Percentiles rank a stretch among this genome's conserved stretches.
These are phyloP conservation scores for Accipiter cooperii DNA, from an alignment of 2,113 vertebrate genomes.

Conservation along the genomic window DNA sequence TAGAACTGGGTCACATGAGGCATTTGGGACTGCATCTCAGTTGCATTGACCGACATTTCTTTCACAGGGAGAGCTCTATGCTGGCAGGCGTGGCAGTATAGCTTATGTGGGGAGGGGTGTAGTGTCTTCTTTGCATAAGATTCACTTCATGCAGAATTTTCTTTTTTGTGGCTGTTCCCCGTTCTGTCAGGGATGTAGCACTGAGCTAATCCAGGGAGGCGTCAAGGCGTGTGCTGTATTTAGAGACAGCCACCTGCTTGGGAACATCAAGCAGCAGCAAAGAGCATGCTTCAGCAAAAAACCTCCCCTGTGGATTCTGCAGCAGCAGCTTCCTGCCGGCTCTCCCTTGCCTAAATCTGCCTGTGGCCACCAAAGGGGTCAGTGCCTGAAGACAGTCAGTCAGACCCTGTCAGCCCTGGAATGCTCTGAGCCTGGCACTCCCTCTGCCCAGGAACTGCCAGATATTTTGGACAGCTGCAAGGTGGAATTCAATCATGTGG, in stretches of 20 bases:
- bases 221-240: neutral
- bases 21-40: neutral
- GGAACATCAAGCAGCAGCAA: slow-evolving; percentile 2
- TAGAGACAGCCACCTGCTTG: slow-evolving; percentile 48
- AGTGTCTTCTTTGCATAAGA: neutral
- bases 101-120: neutral
- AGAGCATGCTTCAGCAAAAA: neutral
- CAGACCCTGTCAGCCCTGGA: neutral
- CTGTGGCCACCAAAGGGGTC: neutral
- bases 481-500: slow-evolving; percentile 70
- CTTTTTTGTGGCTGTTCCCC: neutral
- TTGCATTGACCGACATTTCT: neutral
- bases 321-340: neutral
- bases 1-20: slow-evolving; percentile 30
- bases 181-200: neutral
- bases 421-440: neutral
- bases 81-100: neutral
- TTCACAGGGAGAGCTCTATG: neutral
- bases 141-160: neutral
- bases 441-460: slow-evolving; percentile 74
- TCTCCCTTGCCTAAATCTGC: neutral
- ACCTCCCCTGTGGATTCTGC: neutral
- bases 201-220: neutral
- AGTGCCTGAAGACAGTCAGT: neutral
- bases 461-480: slow-evolving; percentile 78